phyloP scores from a whole-genome alignment of 2,797 vertebrate species.

The Saguinus oedipus region DNA sequence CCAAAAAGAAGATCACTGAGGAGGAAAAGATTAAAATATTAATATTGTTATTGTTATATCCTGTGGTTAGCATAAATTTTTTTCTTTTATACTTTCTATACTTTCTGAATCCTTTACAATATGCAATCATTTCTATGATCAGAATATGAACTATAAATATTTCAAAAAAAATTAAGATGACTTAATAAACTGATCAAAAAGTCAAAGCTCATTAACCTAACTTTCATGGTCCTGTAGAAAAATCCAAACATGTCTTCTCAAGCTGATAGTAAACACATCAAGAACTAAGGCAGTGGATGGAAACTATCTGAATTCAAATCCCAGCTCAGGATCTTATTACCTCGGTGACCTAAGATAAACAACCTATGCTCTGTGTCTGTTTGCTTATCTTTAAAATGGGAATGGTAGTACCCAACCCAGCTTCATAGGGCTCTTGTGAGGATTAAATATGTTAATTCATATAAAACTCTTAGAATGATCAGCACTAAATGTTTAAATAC shows the following conservation, averaged over 20 bases:
- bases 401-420: not conserved
- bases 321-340: not conserved
- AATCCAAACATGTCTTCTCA: not conserved
- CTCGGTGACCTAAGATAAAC: not conserved
- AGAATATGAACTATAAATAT: not conserved
- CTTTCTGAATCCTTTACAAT: not conserved
- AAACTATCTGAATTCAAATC: not conserved
- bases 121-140: not conserved
- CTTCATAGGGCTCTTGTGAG: not conserved
- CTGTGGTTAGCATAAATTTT: not conserved
- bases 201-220: not conserved
- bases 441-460: not conserved
- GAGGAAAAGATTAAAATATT: not conserved
- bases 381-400: not conserved
- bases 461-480: not conserved
- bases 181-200: not conserved
- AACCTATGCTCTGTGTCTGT: not conserved
- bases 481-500: not conserved
- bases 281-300: not conserved
- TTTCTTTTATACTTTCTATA: not conserved
- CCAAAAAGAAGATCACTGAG: not conserved
- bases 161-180: not conserved
- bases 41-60: not conserved
- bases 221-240: not conserved
- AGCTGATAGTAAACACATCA: not conserved